Evolutionary conservation across 1,140 invertebrate genomes (phyloP).

Genomic region (Myzus persicae): DNA sequence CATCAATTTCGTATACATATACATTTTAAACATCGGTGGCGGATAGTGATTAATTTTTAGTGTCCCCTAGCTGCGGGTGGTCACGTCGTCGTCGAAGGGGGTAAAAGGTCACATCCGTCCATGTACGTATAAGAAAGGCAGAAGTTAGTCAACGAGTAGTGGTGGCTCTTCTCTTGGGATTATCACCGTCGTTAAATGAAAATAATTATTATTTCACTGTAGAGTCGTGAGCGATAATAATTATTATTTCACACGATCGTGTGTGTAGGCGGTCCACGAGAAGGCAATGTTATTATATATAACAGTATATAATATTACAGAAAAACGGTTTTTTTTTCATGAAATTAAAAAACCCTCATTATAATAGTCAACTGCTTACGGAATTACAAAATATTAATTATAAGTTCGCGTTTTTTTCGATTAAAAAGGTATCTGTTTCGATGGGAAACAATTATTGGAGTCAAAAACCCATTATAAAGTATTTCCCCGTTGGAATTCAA

Average conservation of each 20-base stretch:
- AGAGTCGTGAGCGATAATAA: neutral
- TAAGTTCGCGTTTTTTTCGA: neutral
- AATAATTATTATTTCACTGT: neutral
- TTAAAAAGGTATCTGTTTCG: neutral
- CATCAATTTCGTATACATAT: neutral
- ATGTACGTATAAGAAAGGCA: neutral
- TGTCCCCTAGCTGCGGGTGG: neutral
- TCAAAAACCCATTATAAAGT: neutral
- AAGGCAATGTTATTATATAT: neutral
- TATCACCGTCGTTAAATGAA: neutral
- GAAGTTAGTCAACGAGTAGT: neutral
- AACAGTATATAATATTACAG: neutral
- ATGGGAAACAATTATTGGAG: neutral
- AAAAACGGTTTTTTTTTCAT: neutral
- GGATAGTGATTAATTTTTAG: constrained; percentile 22
- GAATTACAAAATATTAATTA: neutral
- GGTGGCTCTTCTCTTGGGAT: neutral
- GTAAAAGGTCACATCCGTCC: neutral
- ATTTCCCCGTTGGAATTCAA: neutral
- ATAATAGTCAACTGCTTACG: neutral
- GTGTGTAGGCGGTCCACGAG: neutral
- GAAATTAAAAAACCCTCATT: neutral
- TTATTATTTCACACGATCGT: neutral
- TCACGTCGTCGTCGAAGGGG: neutral
- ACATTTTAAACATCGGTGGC: neutral